Evolutionary conservation across 2,888 invertebrate species (phyloP).

Genomic region (Gasteruption jaculator): DNA sequence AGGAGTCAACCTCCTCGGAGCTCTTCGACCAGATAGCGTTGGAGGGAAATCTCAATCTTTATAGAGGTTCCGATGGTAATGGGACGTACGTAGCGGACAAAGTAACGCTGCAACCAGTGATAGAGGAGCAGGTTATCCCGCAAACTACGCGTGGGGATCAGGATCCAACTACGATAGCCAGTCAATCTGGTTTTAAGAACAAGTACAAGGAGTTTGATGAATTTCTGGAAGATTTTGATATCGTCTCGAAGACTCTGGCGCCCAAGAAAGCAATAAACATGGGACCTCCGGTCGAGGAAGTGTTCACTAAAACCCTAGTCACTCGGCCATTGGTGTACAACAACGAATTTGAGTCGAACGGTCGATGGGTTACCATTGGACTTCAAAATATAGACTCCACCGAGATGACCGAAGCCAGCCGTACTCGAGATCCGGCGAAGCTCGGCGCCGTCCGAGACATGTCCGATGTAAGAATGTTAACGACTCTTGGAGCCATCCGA

Average conservation of each 20-base stretch:
- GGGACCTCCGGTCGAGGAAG: slow-evolving; percentile 30
- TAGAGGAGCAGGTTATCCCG: slow-evolving; percentile 20
- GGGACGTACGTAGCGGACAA: too few relatives aligned
- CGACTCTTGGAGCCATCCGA: not conserved
- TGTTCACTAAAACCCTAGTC: too few relatives aligned
- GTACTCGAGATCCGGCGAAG: too few relatives aligned
- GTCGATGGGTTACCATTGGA: too few relatives aligned
- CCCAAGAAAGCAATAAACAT: slow-evolving; percentile 1
- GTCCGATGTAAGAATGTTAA: too few relatives aligned
- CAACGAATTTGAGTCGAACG: too few relatives aligned
- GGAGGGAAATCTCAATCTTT: slow-evolving; percentile 28
- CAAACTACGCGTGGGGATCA: too few relatives aligned
- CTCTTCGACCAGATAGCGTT: slow-evolving; percentile 35
- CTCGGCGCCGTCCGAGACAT: too few relatives aligned
- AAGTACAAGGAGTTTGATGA: slow-evolving; percentile 41
- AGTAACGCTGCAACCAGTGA: slow-evolving; percentile 11
- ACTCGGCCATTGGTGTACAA: too few relatives aligned
- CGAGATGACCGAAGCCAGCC: too few relatives aligned
- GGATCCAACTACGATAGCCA: too few relatives aligned
- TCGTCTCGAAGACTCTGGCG: slow-evolving; percentile 27
- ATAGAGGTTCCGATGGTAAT: too few relatives aligned
- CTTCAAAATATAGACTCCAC: slow-evolving; percentile 23
- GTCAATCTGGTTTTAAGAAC: slow-evolving; percentile 34
- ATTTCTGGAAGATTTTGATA: slow-evolving; percentile 40
- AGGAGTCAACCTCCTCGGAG: slow-evolving; percentile 26